Conservation (phyloP, 2,113 vertebrate genomes). For the Benitochromis conjunctus region DNA sequence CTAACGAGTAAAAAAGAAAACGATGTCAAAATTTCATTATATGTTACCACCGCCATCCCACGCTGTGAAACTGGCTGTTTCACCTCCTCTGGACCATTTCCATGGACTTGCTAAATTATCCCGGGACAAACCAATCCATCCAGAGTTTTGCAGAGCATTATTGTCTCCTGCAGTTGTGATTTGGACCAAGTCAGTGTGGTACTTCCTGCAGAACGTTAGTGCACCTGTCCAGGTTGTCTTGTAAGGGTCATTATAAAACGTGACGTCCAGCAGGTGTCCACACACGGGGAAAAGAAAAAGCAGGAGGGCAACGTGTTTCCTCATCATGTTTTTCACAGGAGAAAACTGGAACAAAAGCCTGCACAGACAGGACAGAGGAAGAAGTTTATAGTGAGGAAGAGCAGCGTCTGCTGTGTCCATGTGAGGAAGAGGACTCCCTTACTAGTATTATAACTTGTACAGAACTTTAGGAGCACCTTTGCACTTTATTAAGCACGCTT, state of each 20-base stretch:
- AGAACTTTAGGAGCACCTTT: no score
- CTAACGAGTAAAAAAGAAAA: not conserved
- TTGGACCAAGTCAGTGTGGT: not conserved
- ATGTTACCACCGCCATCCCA: fast-evolving
- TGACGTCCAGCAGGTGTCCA: fast-evolving
- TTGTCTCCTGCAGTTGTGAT: not conserved
- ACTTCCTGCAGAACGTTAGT: fast-evolving
- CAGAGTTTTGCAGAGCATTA: fast-evolving
- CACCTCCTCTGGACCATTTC: not conserved
- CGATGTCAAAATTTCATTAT: fast-evolving
- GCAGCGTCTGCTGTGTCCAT: no score
- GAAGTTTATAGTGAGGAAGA: not conserved
- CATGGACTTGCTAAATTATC: fast-evolving
- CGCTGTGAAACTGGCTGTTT: fast-evolving
- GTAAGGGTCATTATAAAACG: fast-evolving
- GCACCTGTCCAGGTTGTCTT: fast-evolving
- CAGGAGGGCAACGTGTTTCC: not conserved
- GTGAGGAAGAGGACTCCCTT: no score
- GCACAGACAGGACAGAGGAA: not conserved
- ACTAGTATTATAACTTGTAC: no score
- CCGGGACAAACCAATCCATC: conserved; percentile 25
- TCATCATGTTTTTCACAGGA: not conserved
- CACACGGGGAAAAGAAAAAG: not conserved
- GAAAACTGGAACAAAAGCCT: not conserved
- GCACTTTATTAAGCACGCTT: not conserved